These are phyloP conservation scores for Troides oblongomaculatus DNA, from an alignment of 2,888 invertebrate species.

Conservation along the genomic window DNA sequence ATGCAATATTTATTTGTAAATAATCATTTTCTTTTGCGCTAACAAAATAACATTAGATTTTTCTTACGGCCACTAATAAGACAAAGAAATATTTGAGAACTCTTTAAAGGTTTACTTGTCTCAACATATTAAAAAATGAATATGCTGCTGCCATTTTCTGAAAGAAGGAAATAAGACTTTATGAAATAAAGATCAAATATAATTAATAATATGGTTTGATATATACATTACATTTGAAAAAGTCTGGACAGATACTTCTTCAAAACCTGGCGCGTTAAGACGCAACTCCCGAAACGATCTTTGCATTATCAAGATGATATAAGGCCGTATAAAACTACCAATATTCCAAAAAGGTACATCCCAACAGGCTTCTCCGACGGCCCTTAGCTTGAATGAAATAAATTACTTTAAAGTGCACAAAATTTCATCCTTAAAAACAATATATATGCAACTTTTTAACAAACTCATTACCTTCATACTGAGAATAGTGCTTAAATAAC, in stretches of 20 bases:
- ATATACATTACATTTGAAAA: conserved; percentile 54
- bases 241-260: conserved; percentile 58
- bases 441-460: neutral
- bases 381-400: conserved; percentile 40
- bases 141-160: conserved; percentile 62
- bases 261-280: conserved; percentile 53
- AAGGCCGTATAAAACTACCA: conserved; percentile 50
- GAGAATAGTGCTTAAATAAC: conserved; percentile 45
- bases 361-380: conserved; percentile 57
- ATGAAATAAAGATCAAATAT: conserved; percentile 3
- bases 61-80: neutral
- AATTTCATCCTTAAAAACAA: neutral
- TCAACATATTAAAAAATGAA: conserved; percentile 59
- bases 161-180: conserved; percentile 35
- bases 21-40: neutral
- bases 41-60: neutral
- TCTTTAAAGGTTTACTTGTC: conserved; percentile 41
- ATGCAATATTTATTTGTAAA: neutral
- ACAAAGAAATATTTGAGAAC: neutral
- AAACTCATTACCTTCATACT: conserved; percentile 40
- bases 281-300: conserved; percentile 52
- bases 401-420: conserved; percentile 1
- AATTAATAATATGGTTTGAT: neutral
- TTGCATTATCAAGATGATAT: conserved; percentile 61
- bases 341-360: conserved; percentile 59